Conservation (phyloP, 1,140 invertebrate species). For the Chymomyza costata region DNA sequence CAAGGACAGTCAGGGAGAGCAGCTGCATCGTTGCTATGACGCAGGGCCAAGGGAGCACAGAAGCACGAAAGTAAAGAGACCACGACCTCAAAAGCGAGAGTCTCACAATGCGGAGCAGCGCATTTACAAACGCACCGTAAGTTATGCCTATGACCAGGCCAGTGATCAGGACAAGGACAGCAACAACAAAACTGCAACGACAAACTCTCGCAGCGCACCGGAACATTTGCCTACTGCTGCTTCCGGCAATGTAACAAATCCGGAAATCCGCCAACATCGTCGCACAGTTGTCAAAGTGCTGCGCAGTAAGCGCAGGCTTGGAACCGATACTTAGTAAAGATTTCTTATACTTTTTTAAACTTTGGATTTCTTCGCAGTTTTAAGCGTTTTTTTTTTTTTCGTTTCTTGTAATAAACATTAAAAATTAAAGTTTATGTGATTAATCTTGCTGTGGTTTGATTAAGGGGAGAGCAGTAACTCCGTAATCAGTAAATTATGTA, state of each 20-base stretch:
- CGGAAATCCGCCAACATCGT: neutral
- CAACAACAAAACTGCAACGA: neutral
- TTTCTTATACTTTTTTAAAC: no score
- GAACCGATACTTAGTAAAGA: no score
- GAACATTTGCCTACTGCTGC: neutral
- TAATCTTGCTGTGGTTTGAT: no score
- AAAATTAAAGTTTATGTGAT: no score
- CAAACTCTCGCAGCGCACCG: neutral
- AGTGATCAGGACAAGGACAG: constrained; percentile 6
- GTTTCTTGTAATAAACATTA: no score
- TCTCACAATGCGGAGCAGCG: constrained; percentile 25
- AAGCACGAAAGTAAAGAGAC: no score
- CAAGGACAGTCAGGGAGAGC: constrained; percentile 34
- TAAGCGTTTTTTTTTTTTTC: neutral
- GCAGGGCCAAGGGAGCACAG: constrained; percentile 13
- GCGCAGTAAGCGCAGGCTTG: neutral
- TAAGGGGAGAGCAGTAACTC: no score
- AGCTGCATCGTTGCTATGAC: constrained; percentile 44
- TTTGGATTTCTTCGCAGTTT: neutral
- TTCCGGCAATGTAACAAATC: neutral
- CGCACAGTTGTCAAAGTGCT: constrained; percentile 4
- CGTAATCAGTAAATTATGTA: no score
- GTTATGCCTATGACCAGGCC: constrained; percentile 48
- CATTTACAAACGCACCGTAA: constrained; percentile 60
- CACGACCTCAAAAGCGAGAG: neutral